phyloP scores from a whole-genome alignment of 2,797 vertebrate genomes.

The Threskiornis aethiopicus region DNA sequence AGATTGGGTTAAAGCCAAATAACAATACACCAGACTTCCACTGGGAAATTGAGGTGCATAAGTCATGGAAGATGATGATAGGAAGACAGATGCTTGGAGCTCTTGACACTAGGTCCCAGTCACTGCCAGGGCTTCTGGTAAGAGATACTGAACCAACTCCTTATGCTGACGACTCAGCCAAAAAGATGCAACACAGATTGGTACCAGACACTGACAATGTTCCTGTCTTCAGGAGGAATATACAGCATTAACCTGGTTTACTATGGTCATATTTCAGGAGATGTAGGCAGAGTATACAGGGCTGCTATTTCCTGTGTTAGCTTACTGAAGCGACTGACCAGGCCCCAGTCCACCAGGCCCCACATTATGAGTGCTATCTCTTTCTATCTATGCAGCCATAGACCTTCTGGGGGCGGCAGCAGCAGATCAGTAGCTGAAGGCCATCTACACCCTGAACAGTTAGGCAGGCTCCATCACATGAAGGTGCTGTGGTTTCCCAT shows the following conservation, averaged over 20 bases:
- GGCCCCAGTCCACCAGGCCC: background rate
- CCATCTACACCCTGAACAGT: background rate
- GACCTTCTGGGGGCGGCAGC: background rate
- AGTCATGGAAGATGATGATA: background rate
- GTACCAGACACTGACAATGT: background rate
- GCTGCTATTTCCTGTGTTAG: background rate
- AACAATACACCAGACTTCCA: background rate
- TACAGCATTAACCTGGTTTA: background rate
- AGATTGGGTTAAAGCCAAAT: background rate
- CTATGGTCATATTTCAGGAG: background rate
- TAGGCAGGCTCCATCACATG: background rate
- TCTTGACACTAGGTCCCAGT: background rate
- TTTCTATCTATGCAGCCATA: background rate
- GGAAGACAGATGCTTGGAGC: background rate
- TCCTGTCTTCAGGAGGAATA: background rate
- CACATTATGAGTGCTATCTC: too few relatives aligned
- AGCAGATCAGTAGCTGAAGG: background rate
- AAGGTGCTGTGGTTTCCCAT: background rate
- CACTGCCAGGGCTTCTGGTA: background rate
- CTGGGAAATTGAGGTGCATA: background rate
- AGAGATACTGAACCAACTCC: background rate
- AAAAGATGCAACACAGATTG: background rate
- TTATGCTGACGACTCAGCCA: background rate
- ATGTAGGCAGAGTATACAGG: background rate
- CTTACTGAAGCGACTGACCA: background rate